phyloP scores from a whole-genome alignment of 2,888 invertebrate species.

The Eupithecia subfuscata region DNA sequence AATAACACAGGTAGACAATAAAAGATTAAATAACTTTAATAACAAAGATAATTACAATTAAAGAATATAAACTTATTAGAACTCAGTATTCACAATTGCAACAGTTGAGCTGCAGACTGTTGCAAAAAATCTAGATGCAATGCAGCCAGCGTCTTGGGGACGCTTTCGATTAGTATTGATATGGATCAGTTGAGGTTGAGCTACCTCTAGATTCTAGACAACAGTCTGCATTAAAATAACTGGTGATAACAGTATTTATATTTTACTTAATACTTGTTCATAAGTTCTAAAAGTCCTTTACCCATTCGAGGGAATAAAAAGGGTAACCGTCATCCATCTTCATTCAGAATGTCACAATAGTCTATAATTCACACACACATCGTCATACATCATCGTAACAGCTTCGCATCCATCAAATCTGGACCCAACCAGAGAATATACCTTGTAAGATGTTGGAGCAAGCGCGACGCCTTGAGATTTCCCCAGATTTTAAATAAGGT shows the following conservation, averaged over 20 bases:
- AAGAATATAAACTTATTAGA: too few species aligned
- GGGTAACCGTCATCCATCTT: slow-evolving; percentile 4
- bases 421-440: neutral
- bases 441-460: neutral
- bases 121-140: too few species aligned
- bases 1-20: neutral
- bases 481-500: neutral
- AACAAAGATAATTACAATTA: too few species aligned
- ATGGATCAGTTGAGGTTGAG: too few species aligned
- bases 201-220: too few species aligned
- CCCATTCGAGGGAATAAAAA: neutral
- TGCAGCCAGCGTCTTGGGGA: too few species aligned
- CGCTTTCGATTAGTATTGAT: too few species aligned
- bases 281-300: neutral
- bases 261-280: neutral
- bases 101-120: too few species aligned
- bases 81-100: too few species aligned
- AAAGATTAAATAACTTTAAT: neutral
- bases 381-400: slow-evolving; percentile 36
- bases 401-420: slow-evolving; percentile 38
- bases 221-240: too few species aligned
- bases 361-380: slow-evolving; percentile 25
- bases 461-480: neutral
- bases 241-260: neutral
- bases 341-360: slow-evolving; percentile 27